Evolutionary conservation across 2,797 vertebrate species (phyloP).

Genomic region (Moxostoma hubbsi): DNA sequence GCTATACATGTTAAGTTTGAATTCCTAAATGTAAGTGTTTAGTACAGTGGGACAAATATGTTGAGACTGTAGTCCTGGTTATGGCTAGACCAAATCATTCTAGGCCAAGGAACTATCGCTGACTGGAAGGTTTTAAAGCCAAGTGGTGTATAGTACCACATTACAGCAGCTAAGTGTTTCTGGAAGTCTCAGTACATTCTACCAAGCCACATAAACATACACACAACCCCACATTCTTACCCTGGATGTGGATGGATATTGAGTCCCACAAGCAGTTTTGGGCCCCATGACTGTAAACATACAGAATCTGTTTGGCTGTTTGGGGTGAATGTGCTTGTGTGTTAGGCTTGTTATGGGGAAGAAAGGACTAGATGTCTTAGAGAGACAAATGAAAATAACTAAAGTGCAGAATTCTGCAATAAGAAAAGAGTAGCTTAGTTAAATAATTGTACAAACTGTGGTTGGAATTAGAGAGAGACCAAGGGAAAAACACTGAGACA

Average conservation of each 20-base stretch:
- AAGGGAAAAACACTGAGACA: neutral
- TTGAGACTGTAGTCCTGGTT: slow-evolving; percentile 11
- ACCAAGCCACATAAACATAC: slow-evolving; percentile 60
- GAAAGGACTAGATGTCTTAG: slow-evolving; percentile 38
- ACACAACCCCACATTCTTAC: slow-evolving; percentile 36
- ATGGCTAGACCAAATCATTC: slow-evolving; percentile 13
- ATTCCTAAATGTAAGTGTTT: too few relatives aligned
- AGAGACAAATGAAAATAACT: slow-evolving; percentile 38
- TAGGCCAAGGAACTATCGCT: slow-evolving; percentile 20
- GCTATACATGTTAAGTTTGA: neutral
- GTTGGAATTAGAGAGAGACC: slow-evolving; percentile 24
- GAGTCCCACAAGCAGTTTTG: slow-evolving; percentile 38
- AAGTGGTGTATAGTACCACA: slow-evolving; percentile 34
- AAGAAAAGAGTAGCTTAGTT: slow-evolving; percentile 50
- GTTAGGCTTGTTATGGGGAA: slow-evolving; percentile 23
- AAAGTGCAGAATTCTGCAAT: slow-evolving; percentile 50
- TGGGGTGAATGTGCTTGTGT: slow-evolving; percentile 18
- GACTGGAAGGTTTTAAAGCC: slow-evolving; percentile 37
- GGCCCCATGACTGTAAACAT: slow-evolving; percentile 40
- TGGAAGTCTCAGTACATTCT: slow-evolving; percentile 43
- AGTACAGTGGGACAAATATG: neutral
- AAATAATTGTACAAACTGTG: slow-evolving; percentile 43
- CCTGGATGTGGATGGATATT: slow-evolving; percentile 29
- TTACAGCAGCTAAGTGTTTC: slow-evolving; percentile 33
- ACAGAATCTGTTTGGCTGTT: slow-evolving; percentile 33